These are phyloP conservation scores for Aldrovandia affinis DNA, from an alignment of 2,797 vertebrate genomes.

Conservation along the genomic window DNA sequence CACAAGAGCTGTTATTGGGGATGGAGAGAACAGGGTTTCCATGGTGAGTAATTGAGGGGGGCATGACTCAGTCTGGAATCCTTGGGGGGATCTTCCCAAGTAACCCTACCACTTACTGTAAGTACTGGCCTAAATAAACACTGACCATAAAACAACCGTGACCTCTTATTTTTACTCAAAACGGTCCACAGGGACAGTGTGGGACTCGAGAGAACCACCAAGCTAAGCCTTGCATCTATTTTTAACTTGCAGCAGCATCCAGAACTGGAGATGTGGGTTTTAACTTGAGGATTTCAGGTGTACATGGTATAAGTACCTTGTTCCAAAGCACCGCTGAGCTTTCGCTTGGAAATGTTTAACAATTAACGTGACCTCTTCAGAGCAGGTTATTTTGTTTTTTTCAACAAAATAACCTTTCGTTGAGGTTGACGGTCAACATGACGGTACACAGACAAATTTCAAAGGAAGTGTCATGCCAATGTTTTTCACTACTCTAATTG, in stretches of 20 bases:
- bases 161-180: neutral
- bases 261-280: neutral
- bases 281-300: neutral
- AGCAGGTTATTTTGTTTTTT: neutral
- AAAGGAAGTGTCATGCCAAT: neutral
- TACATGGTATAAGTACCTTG: neutral
- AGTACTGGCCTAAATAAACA: neutral
- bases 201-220: neutral
- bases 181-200: neutral
- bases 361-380: neutral
- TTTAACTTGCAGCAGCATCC: neutral
- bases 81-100: neutral
- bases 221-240: neutral
- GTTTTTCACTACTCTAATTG: neutral
- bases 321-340: neutral
- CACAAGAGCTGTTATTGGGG: neutral
- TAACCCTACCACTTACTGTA: no score
- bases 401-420: neutral
- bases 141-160: neutral
- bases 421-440: neutral
- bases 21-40: neutral
- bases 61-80: neutral
- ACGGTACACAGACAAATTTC: neutral
- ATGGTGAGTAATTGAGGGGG: neutral
- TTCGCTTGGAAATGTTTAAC: neutral